phyloP scores from a whole-genome alignment of 2,888 invertebrate genomes.

The Pachycephus smyrnensis region DNA sequence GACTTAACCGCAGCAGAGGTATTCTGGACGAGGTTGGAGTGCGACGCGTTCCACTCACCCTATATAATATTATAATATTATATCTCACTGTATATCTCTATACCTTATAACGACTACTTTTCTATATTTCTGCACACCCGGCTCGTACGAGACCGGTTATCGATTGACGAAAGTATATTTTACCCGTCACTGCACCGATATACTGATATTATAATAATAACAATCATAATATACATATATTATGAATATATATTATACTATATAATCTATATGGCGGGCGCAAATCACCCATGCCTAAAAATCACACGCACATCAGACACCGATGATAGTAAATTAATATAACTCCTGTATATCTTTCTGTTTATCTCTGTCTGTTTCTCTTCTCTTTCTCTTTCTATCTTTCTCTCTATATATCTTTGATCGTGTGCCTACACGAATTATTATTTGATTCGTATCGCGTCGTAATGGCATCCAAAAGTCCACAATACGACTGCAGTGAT shows the following conservation, averaged over 20 bases:
- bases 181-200: conserved; percentile 18
- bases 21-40: conserved; percentile 65
- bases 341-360: neutral
- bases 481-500: conserved; percentile 68
- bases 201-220: neutral
- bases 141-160: neutral
- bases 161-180: neutral
- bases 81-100: neutral
- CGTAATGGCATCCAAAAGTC: conserved; percentile 66
- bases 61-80: conserved; percentile 5
- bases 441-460: neutral
- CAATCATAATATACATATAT: conserved; percentile 12
- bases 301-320: neutral
- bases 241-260: conserved; percentile 17
- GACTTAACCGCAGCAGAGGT: conserved; percentile 67
- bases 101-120: neutral
- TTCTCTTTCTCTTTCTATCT: neutral
- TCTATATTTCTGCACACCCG: neutral
- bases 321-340: neutral
- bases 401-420: neutral
- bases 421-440: neutral
- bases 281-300: neutral
- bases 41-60: conserved; percentile 33
- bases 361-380: neutral
- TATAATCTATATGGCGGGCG: neutral